Conservation (phyloP, 2,113 vertebrate genomes). For the Gulo gulo region DNA sequence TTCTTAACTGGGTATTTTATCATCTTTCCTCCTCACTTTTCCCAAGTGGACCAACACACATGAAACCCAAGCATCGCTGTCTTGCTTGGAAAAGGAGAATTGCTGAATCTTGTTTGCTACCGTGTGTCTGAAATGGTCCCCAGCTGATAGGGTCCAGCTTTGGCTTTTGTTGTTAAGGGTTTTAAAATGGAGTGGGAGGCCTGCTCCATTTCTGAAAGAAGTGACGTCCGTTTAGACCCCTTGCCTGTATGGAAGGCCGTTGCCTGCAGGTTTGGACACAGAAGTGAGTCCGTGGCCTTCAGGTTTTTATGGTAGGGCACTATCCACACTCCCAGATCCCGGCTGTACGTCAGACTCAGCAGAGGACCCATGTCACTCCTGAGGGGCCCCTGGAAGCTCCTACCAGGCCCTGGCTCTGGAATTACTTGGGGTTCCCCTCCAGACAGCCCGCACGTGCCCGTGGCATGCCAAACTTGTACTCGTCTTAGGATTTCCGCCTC, state of each 20-base stretch:
- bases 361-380: background rate
- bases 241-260: fast-evolving
- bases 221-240: fast-evolving
- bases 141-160: background rate
- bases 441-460: fast-evolving
- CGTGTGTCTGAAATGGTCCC: background rate
- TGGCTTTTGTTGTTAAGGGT: background rate
- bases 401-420: too few species aligned
- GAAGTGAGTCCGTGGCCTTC: fast-evolving
- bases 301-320: background rate
- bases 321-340: too few species aligned
- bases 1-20: background rate
- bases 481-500: background rate
- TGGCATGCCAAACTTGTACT: background rate
- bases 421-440: background rate
- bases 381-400: background rate
- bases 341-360: background rate
- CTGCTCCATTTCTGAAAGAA: fast-evolving
- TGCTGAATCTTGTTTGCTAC: fast-evolving
- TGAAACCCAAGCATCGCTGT: background rate
- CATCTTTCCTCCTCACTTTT: background rate
- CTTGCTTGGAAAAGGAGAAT: background rate
- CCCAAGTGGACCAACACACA: background rate
- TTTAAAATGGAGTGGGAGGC: background rate
- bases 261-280: background rate